Conservation (phyloP, 2,888 invertebrate species). For the Papilio demoleus region DNA sequence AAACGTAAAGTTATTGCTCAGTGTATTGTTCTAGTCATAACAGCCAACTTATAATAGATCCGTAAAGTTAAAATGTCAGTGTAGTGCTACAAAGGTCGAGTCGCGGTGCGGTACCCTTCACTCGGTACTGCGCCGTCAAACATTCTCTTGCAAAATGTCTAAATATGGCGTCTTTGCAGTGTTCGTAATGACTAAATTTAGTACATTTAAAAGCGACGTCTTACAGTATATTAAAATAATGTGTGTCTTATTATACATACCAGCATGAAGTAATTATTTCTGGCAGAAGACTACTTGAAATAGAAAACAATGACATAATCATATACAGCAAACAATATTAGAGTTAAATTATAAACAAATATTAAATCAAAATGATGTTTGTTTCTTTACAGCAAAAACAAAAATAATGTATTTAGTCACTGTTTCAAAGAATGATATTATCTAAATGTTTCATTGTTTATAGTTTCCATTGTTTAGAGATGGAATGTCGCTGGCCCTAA, state of each 20-base stretch:
- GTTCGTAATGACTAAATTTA: constrained; percentile 47
- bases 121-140: constrained; percentile 47
- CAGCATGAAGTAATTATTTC: neutral
- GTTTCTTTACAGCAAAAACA: constrained; percentile 37
- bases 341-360: constrained; percentile 11
- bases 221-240: neutral
- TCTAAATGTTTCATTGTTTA: constrained; percentile 32
- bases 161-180: constrained; percentile 47
- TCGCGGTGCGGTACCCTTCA: constrained; percentile 52
- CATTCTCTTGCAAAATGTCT: constrained; percentile 54
- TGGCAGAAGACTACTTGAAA: neutral
- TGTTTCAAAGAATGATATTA: constrained; percentile 34
- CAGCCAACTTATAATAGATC: constrained; percentile 8
- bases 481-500: constrained; percentile 43
- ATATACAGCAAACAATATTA: constrained; percentile 4
- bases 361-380: neutral
- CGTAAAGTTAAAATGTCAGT: constrained; percentile 54
- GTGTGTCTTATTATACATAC: neutral
- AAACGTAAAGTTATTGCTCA: constrained; percentile 7
- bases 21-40: constrained; percentile 8
- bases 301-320: neutral
- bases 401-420: constrained; percentile 32
- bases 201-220: constrained; percentile 23
- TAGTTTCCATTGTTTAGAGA: constrained; percentile 35
- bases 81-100: constrained; percentile 53